Percentiles rank a stretch among this genome's conserved stretches.
phyloP scores from a whole-genome alignment of 2,888 invertebrate genomes.

The Oeneis ivallda region DNA sequence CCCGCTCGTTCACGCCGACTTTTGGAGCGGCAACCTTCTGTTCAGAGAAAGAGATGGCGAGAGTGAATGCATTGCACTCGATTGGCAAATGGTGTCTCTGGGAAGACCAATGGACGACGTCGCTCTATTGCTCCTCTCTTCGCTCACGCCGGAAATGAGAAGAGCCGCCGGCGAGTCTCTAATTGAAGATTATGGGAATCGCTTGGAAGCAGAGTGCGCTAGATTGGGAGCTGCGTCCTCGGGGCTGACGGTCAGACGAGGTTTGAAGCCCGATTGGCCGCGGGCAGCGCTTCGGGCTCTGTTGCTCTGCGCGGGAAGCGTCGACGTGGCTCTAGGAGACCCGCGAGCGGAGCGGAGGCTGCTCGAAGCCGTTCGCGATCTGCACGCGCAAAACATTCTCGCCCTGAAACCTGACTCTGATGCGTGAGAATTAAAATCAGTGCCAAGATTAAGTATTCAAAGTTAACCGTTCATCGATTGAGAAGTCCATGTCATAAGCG shows the following conservation, averaged over 20 bases:
- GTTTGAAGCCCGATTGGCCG: slow-evolving; percentile 82
- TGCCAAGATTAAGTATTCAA: slow-evolving; percentile 53
- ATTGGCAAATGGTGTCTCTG: slow-evolving; percentile 93
- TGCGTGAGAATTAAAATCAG: slow-evolving; percentile 51
- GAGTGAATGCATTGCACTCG: slow-evolving; percentile 86
- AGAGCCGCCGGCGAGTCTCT: slow-evolving; percentile 83
- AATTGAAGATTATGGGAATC: slow-evolving; percentile 86
- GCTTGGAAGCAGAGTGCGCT: slow-evolving; percentile 82
- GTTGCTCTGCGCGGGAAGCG: slow-evolving; percentile 89
- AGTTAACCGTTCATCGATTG: slow-evolving; percentile 41
- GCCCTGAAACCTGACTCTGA: slow-evolving; percentile 73
- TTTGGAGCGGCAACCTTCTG: slow-evolving; percentile 91
- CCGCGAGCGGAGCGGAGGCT: slow-evolving; percentile 88
- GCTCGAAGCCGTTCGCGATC: slow-evolving; percentile 87
- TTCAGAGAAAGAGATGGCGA: slow-evolving; percentile 80
- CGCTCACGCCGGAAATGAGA: slow-evolving; percentile 86
- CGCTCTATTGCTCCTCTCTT: slow-evolving; percentile 87
- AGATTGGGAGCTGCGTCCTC: slow-evolving; percentile 83
- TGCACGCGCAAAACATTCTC: slow-evolving; percentile 86
- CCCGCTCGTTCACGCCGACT: slow-evolving; percentile 90
- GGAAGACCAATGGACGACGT: slow-evolving; percentile 90
- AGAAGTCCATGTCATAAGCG: slow-evolving; percentile 52
- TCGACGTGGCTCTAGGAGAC: slow-evolving; percentile 90
- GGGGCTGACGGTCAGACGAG: slow-evolving; percentile 75
- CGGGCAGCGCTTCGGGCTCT: slow-evolving; percentile 88